Evolutionary conservation across 37 sponge, comb jelly and placozoan genomes (phyloP).

Genomic region (Halisarca cf. caerulea): DNA sequence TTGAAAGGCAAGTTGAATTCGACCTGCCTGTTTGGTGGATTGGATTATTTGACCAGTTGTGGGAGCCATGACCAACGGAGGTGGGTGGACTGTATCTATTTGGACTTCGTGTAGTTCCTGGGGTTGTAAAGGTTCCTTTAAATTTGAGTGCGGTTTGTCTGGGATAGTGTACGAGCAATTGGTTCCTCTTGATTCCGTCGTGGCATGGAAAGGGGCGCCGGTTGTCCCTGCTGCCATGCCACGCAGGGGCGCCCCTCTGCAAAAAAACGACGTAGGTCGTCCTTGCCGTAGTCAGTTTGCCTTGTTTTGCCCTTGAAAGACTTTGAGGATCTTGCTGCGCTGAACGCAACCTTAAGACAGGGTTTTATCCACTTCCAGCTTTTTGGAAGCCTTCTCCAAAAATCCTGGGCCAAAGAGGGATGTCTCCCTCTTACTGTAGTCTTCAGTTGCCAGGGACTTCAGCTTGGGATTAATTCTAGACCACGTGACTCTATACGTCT

Average conservation of each 20-base stretch:
- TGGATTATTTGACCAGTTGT: too few species aligned
- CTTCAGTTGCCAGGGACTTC: slow-evolving; percentile 33
- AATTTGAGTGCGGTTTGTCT: too few species aligned
- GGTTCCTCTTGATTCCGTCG: too few species aligned
- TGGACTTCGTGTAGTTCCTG: too few species aligned
- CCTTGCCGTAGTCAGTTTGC: background rate
- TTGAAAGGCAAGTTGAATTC: too few species aligned
- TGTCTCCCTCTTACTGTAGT: slow-evolving; percentile 14
- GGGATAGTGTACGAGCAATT: too few species aligned
- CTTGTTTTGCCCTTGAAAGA: too few species aligned
- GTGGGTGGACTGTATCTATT: too few species aligned
- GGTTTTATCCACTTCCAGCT: slow-evolving; percentile 25
- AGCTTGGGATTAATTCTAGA: slow-evolving; percentile 36
- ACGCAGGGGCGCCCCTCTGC: slow-evolving; percentile 33
- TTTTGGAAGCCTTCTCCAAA: slow-evolving; percentile 41
- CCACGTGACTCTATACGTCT: slow-evolving; percentile 31
- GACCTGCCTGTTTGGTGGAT: too few species aligned
- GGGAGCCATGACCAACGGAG: too few species aligned
- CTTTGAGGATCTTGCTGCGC: too few species aligned
- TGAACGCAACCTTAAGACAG: background rate
- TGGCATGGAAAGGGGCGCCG: slow-evolving; percentile 30
- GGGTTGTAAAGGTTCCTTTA: too few species aligned
- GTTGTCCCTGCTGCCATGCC: slow-evolving; percentile 5
- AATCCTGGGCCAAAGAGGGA: slow-evolving; percentile 36
- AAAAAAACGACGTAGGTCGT: slow-evolving; percentile 44